A percentile compares a stretch with the other conserved stretches of the same genome.
Conservation (phyloP, 2,888 invertebrate genomes). For the Polydrusus tereticollis region DNA sequence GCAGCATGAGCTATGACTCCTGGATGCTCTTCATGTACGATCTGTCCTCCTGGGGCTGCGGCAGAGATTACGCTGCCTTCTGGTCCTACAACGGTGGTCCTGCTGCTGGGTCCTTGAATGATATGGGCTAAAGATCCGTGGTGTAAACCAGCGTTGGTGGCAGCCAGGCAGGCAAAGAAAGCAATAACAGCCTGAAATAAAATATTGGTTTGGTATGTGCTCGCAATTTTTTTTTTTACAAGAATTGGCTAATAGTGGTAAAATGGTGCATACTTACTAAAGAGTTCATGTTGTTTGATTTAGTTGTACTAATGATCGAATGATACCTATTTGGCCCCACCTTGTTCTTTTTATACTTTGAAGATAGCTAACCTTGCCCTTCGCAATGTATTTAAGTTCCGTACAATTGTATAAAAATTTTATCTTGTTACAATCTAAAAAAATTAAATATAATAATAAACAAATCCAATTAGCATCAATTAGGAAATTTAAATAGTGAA, state of each 20-base stretch:
- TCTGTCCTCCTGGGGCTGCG: no score
- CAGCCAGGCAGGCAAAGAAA: conserved; percentile 42
- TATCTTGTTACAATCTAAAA: background rate
- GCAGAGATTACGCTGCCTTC: no score
- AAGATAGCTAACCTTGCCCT: background rate
- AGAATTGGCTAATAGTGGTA: no score
- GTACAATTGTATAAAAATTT: background rate
- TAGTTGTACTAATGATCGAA: background rate
- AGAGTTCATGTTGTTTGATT: conserved; percentile 55
- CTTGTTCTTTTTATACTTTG: background rate
- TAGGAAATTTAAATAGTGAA: no score
- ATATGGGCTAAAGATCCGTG: conserved; percentile 33
- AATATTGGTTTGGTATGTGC: background rate
- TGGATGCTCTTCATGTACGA: no score
- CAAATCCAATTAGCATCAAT: no score
- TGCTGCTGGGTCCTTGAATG: conserved; percentile 59
- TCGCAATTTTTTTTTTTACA: no score
- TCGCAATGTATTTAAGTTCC: background rate
- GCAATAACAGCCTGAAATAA: conserved; percentile 39
- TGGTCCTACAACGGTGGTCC: conserved; percentile 57
- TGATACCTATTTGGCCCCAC: background rate
- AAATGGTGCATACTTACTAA: conserved; percentile 57
- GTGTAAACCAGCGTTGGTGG: conserved; percentile 43
- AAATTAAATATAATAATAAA: background rate
- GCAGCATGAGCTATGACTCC: conserved; percentile 50